Evolutionary conservation across 2,888 invertebrate species (phyloP).

Genomic region (Creontiades dilutus): DNA sequence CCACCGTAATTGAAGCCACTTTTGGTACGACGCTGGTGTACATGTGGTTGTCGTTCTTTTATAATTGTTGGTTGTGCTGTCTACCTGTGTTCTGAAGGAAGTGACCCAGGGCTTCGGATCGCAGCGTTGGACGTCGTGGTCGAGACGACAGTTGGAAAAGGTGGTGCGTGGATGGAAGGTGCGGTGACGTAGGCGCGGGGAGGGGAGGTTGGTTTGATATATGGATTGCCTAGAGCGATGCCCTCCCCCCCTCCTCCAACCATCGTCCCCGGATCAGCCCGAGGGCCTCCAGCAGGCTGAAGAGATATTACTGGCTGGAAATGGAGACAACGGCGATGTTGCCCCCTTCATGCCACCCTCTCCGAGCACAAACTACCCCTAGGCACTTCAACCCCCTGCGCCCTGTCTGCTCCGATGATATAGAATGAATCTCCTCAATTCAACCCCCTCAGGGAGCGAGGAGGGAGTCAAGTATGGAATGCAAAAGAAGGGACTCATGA

Average conservation of each 20-base stretch:
- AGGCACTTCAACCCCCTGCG: background rate
- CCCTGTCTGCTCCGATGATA: constrained; percentile 8
- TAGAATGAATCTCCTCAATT: constrained; percentile 18
- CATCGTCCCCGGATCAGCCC: background rate
- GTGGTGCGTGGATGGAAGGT: constrained; percentile 14
- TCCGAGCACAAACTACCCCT: background rate
- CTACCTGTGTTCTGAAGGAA: background rate
- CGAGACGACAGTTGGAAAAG: background rate
- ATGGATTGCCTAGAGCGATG: background rate
- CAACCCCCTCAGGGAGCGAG: background rate
- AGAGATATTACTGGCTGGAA: constrained; percentile 16
- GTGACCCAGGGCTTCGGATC: background rate
- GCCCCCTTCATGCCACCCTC: background rate
- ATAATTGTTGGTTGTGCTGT: no score
- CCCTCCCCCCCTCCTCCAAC: background rate
- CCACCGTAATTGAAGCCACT: no score
- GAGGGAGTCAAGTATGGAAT: background rate
- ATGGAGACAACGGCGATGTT: constrained; percentile 8
- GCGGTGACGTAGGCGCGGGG: background rate
- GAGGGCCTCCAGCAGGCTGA: constrained; percentile 4
- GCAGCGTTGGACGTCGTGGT: background rate
- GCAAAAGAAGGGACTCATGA: constrained; percentile 1
- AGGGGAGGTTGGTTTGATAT: constrained; percentile 5
- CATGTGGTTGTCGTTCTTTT: no score
- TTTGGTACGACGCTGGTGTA: no score